Base-by-base conservation (phyloP, 2,113 vertebrate genomes). In the Tragelaphus strepsiceros region DNA sequence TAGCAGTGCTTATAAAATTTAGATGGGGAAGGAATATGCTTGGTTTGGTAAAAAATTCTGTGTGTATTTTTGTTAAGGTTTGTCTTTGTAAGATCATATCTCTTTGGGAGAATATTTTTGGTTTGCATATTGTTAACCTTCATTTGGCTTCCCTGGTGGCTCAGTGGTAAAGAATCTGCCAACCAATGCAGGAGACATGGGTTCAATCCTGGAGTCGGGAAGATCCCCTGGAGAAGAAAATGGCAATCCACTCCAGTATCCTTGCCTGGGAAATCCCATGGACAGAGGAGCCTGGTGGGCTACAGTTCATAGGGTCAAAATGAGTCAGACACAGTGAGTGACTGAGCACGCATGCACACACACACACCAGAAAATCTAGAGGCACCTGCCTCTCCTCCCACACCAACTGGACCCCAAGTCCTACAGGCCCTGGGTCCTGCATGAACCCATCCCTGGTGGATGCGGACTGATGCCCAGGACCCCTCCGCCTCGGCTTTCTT, bases 391-490 rank as follows among this genome's bases (percentile, higher is more conserved):
- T 58, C 22, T 56, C 22, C 16, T 61, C 39, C 30, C 13, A 46
- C 7, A 26, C 26, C 3, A 21, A 16, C 1, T 2, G 16, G 35
- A 51, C 19, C 14, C 51, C 26, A 17, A 32, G 32, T n/a, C 77
- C 83, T 81, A 7, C 10, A 12, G 35, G 12, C 53, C 58, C 49
- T 3, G 0, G 46, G 77, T 19, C 8, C 2, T 28, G 5, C 7
- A 1, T 0, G 24, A 86, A 24, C 7, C 30, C 7, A 6, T 3
- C 32, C 24, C 11, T 21, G 24, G 21, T 1, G 3, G 14, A 0
- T 15, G 17, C 19, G 1, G 26, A n/a, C 28, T 14, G 39, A 17
- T 0, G 6, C 13, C 43, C 71, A 16, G 81, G 16, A 35, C 7
- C 12, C 17, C 51, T 19, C 59, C 26, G 13, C 19, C 32, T 51